A percentile compares a stretch with the other conserved stretches of the same genome.
phyloP scores from a whole-genome alignment of 1,140 invertebrate genomes.

The Drosophila arawakana region DNA sequence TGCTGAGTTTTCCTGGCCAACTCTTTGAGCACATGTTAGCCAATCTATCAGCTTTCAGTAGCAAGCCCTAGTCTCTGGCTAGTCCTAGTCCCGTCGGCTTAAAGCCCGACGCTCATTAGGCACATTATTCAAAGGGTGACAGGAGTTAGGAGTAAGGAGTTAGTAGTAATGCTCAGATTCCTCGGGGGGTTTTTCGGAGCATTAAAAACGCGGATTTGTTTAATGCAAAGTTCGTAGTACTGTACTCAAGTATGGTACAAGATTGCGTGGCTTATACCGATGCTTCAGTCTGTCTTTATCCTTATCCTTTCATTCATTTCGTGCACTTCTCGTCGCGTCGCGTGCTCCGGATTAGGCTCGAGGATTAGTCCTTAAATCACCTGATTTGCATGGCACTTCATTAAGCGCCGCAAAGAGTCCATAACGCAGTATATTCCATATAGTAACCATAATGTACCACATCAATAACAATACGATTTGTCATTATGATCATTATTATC shows the following conservation, averaged over 20 bases:
- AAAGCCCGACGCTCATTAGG: conserved; percentile 49
- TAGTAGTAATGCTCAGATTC: background rate
- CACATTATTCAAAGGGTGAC: too few species aligned
- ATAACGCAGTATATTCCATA: background rate
- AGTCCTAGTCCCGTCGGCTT: background rate
- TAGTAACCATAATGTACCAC: background rate
- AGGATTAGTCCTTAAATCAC: conserved; percentile 35
- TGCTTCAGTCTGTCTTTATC: too few species aligned
- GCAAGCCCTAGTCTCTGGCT: background rate
- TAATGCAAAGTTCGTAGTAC: conserved; percentile 22
- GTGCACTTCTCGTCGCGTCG: background rate
- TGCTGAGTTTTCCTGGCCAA: conserved; percentile 41
- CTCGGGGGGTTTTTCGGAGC: conserved; percentile 40
- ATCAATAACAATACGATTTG: conserved; percentile 50
- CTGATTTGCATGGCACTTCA: conserved; percentile 38
- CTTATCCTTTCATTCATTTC: conserved; percentile 31
- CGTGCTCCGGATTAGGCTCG: conserved; percentile 13
- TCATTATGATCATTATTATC: conserved; percentile 55
- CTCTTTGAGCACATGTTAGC: conserved; percentile 40
- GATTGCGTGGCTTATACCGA: conserved; percentile 52
- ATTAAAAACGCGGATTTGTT: conserved; percentile 63
- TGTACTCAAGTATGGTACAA: conserved; percentile 12
- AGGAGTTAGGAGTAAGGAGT: conserved; percentile 29
- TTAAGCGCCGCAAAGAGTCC: conserved; percentile 28
- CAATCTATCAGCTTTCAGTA: background rate